These are phyloP conservation scores for Unio pictorum DNA, from an alignment of 2,888 invertebrate species.

Conservation along the genomic window DNA sequence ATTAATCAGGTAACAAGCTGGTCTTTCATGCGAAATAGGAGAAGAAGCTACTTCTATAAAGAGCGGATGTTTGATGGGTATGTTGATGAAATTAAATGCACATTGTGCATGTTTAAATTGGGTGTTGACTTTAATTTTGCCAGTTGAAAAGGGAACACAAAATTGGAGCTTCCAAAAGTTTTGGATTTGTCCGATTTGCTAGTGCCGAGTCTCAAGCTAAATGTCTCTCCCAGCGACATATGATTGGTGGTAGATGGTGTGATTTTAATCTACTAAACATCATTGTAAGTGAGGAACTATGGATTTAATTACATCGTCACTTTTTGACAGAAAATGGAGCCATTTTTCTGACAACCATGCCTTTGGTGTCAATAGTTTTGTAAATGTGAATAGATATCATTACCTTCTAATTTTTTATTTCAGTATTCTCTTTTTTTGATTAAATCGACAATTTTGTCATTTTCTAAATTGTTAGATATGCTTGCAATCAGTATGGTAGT, in stretches of 20 bases:
- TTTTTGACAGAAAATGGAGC: background rate
- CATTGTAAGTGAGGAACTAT: slow-evolving; percentile 75
- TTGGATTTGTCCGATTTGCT: slow-evolving; percentile 97
- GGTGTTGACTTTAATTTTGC: no score
- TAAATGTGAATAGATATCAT: background rate
- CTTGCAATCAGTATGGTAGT: no score
- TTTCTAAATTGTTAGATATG: no score
- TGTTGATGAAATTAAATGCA: no score
- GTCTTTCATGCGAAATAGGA: no score
- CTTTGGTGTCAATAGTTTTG: background rate
- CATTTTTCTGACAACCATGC: background rate
- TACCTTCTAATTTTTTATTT: no score
- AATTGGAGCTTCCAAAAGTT: slow-evolving; percentile 92
- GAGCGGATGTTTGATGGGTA: no score
- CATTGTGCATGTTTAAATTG: background rate
- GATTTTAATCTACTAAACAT: slow-evolving; percentile 99
- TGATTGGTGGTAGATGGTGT: slow-evolving; percentile 98
- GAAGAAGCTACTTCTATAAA: no score
- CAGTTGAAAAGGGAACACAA: no score
- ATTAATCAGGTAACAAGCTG: no score
- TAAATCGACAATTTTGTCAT: no score
- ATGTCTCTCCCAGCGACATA: slow-evolving; percentile 93
- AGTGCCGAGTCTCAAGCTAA: slow-evolving; percentile 96
- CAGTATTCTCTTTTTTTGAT: no score
- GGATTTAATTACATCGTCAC: background rate